Evolutionary conservation across 2,888 invertebrate species (phyloP).

Genomic region (Aphidoletes aphidimyza): DNA sequence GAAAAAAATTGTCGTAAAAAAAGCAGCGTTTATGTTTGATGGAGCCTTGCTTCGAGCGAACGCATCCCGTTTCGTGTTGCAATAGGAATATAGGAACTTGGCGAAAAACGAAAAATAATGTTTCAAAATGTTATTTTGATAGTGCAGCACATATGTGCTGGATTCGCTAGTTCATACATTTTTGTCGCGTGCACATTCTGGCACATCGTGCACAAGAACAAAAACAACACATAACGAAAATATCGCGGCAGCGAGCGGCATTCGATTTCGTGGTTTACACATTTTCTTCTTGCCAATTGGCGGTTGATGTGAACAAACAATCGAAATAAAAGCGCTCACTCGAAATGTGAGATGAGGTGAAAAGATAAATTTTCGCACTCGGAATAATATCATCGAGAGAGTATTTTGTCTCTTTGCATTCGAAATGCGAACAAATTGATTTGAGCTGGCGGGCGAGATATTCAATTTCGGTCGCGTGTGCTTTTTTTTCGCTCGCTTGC

Average conservation of each 20-base stretch:
- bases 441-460: no score
- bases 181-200: no score
- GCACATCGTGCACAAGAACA: neutral
- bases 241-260: no score
- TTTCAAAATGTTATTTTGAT: constrained; percentile 32
- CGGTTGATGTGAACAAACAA: constrained; percentile 40
- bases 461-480: no score
- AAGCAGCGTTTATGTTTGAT: constrained; percentile 10
- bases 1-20: neutral
- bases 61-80: no score
- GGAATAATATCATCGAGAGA: neutral
- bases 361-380: constrained; percentile 29
- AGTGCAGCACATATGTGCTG: constrained; percentile 1
- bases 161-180: neutral
- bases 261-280: neutral
- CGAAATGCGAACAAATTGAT: constrained; percentile 12
- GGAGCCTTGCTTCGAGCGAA: neutral
- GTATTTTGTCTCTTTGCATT: neutral
- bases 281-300: neutral
- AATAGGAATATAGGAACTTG: neutral
- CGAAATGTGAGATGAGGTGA: constrained; percentile 7
- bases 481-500: no score
- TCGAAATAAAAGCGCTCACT: neutral
- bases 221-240: neutral
- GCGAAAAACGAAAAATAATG: constrained; percentile 19